Evolutionary conservation across 2,888 invertebrate genomes (phyloP).

Genomic region (Masnerella sp.): DNA sequence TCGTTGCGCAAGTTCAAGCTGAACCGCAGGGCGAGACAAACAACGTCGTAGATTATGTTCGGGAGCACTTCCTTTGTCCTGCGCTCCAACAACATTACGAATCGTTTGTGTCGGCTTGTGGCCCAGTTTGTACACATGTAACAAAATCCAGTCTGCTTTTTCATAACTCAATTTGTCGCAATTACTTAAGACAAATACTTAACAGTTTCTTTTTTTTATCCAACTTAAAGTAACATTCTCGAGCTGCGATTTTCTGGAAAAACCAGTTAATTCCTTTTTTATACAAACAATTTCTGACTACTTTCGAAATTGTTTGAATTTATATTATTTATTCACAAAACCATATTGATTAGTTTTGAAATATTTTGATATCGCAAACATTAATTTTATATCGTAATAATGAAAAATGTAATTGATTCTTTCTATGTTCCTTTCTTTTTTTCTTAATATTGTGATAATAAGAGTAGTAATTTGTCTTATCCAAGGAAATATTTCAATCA

Average conservation of each 20-base stretch:
- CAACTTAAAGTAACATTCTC: neutral
- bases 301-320: too few species aligned
- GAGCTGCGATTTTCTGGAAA: neutral
- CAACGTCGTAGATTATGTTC: slow-evolving; percentile 55
- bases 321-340: too few species aligned
- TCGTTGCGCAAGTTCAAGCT: slow-evolving; percentile 46
- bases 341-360: too few species aligned
- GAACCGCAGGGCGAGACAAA: slow-evolving; percentile 46
- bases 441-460: too few species aligned
- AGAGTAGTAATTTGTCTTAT: too few species aligned
- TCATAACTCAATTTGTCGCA: slow-evolving; percentile 14
- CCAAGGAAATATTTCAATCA: too few species aligned
- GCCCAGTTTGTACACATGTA: slow-evolving; percentile 35
- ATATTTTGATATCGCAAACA: too few species aligned
- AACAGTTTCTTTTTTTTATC: neutral
- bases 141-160: slow-evolving; percentile 27
- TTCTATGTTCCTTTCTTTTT: too few species aligned
- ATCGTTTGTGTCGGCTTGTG: slow-evolving; percentile 47
- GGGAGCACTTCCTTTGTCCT: slow-evolving; percentile 51
- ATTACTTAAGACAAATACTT: slow-evolving; percentile 11
- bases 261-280: neutral
- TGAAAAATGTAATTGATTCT: too few species aligned
- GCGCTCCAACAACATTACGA: slow-evolving; percentile 46
- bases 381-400: too few species aligned
- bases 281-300: too few species aligned